A percentile compares a stretch with the other conserved stretches of the same genome.
Conservation (phyloP, 1,140 invertebrate species). For the Xylocopa sonorina region DNA sequence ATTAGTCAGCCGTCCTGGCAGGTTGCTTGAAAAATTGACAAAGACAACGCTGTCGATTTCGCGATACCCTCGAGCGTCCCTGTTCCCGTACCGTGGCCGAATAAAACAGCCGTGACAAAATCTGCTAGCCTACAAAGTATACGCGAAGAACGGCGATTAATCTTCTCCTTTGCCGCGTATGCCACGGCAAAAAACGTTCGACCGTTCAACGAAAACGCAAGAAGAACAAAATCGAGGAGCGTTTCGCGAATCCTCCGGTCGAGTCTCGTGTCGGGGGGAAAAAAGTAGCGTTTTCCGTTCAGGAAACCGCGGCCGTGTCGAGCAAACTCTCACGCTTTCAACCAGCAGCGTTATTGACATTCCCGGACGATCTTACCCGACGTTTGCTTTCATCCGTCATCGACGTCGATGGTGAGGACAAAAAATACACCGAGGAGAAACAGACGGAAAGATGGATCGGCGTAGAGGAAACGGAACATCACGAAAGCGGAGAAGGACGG, state of each 20-base stretch:
- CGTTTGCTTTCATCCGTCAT: slow-evolving; percentile 52
- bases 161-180: neutral
- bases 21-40: slow-evolving; percentile 17
- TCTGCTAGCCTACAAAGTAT: neutral
- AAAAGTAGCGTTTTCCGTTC: slow-evolving; percentile 5
- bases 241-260: too few species aligned
- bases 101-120: neutral
- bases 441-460: neutral
- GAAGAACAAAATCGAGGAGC: neutral
- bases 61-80: neutral
- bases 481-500: neutral
- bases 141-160: neutral
- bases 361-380: slow-evolving; percentile 33
- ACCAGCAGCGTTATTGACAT: slow-evolving; percentile 51
- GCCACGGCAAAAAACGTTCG: neutral
- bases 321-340: slow-evolving; percentile 11
- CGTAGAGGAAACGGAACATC: neutral
- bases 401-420: neutral
- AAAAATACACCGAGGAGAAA: neutral
- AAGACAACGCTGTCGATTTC: slow-evolving; percentile 5
- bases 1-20: slow-evolving; percentile 24
- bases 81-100: neutral
- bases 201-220: too few species aligned
- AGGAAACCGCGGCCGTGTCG: neutral
- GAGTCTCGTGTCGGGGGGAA: too few species aligned